Percentiles rank a stretch among this genome's conserved stretches.
Conservation (phyloP, 2,888 invertebrate genomes). For the Dryococelus australis region DNA sequence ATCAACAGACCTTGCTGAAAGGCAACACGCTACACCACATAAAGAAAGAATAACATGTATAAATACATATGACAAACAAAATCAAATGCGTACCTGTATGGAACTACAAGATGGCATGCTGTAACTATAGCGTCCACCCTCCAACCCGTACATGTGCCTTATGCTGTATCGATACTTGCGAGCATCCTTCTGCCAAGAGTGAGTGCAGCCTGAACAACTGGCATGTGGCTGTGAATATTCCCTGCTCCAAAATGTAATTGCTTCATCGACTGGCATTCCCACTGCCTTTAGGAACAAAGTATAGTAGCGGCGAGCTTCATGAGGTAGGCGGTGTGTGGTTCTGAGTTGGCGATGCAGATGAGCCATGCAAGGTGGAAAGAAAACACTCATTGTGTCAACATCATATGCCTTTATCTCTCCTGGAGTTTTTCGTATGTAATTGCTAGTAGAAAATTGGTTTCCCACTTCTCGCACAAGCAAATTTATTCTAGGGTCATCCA, state of each 20-base stretch:
- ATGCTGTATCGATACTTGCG: slow-evolving; percentile 72
- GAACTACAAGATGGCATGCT: slow-evolving; percentile 65
- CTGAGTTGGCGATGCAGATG: slow-evolving; percentile 65
- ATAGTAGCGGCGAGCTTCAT: slow-evolving; percentile 70
- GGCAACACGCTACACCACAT: too few species aligned
- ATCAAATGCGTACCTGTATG: slow-evolving; percentile 66
- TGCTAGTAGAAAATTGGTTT: slow-evolving; percentile 45
- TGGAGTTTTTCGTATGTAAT: slow-evolving; percentile 32
- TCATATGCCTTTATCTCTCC: slow-evolving; percentile 46
- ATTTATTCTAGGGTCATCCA: slow-evolving; percentile 52
- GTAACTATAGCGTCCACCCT: slow-evolving; percentile 71
- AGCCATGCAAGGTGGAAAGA: slow-evolving; percentile 72
- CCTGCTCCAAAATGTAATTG: slow-evolving; percentile 69
- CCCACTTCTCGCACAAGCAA: slow-evolving; percentile 29
- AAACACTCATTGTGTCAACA: slow-evolving; percentile 44
- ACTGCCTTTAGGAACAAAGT: slow-evolving; percentile 76
- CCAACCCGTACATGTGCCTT: slow-evolving; percentile 75
- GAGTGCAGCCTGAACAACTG: slow-evolving; percentile 60
- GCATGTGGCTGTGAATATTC: slow-evolving; percentile 66
- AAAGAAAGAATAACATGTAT: too few species aligned
- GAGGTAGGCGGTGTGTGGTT: slow-evolving; percentile 68
- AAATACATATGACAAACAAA: too few species aligned
- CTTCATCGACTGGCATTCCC: slow-evolving; percentile 71
- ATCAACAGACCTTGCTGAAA: too few species aligned
- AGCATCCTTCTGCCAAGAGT: slow-evolving; percentile 70